A percentile compares a stretch with the other conserved stretches of the same genome.
phyloP scores from a whole-genome alignment of 2,888 invertebrate species.

The Drosophila fungiperda region DNA sequence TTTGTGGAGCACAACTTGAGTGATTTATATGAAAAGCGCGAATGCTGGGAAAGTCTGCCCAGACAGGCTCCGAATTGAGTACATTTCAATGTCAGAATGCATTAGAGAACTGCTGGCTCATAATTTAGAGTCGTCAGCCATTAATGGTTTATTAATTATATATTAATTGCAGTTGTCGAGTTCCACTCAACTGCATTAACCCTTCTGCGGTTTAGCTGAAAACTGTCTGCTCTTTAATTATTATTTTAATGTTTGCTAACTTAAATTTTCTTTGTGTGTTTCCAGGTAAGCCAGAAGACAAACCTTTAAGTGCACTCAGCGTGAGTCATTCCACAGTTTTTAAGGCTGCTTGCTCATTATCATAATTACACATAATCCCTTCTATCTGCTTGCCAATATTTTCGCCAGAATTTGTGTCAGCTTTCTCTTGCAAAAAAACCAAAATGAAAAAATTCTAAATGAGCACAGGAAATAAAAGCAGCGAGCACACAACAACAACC shows the following conservation, averaged over 20 bases:
- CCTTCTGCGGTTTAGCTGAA: slow-evolving; percentile 18
- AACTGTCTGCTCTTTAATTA: slow-evolving; percentile 41
- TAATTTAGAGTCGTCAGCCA: slow-evolving; percentile 16
- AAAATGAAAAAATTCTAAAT: not conserved
- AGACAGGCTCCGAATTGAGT: slow-evolving; percentile 10
- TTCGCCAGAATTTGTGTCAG: slow-evolving; percentile 41
- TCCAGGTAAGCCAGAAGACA: slow-evolving; percentile 62
- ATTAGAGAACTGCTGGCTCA: slow-evolving; percentile 37
- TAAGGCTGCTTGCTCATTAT: slow-evolving; percentile 6
- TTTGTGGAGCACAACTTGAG: slow-evolving; percentile 40
- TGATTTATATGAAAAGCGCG: slow-evolving; percentile 70
- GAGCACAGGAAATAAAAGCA: slow-evolving; percentile 20
- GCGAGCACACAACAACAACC: slow-evolving; percentile 29
- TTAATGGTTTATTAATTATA: slow-evolving; percentile 63
- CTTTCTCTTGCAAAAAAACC: slow-evolving; percentile 8
- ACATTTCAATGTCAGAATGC: slow-evolving; percentile 52
- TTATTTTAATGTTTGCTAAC: slow-evolving; percentile 24
- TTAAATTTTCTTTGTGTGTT: slow-evolving; percentile 21
- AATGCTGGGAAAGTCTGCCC: slow-evolving; percentile 62
- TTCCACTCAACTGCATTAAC: slow-evolving; percentile 15
- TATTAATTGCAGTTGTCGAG: slow-evolving; percentile 54
- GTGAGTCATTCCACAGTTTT: slow-evolving; percentile 25
- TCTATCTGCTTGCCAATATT: slow-evolving; percentile 20
- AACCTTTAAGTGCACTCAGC: slow-evolving; percentile 7
- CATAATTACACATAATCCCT: slow-evolving; percentile 14